These are phyloP conservation scores for Meleagris gallopavo DNA, from an alignment of 2,113 vertebrate species.

Conservation along the genomic window DNA sequence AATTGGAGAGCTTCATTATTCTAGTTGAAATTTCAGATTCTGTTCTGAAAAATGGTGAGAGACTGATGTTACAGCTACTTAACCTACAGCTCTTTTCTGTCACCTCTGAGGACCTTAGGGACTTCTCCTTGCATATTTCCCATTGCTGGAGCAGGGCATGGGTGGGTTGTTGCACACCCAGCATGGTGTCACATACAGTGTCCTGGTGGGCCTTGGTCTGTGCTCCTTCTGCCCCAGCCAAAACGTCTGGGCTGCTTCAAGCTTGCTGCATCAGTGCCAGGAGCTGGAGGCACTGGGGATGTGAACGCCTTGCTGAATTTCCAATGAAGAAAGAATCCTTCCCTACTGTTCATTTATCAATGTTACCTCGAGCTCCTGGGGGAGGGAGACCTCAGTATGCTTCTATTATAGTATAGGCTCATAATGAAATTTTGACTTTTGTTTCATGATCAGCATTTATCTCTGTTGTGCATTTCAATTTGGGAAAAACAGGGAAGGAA, in stretches of 20 bases:
- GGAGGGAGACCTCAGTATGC: not conserved
- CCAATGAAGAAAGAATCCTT: not conserved
- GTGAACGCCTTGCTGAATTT: not conserved
- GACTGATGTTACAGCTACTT: not conserved
- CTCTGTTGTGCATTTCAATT: not conserved
- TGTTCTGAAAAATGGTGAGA: not conserved
- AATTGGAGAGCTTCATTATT: not conserved
- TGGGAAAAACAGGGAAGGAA: not conserved
- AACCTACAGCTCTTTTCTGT: not conserved
- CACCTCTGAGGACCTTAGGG: not conserved
- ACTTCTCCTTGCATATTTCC: not conserved
- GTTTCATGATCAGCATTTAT: not conserved
- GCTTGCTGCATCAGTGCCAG: not conserved
- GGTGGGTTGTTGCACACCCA: too few species aligned
- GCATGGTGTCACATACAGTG: accelerated
- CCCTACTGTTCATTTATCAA: not conserved
- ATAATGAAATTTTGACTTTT: not conserved
- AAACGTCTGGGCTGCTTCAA: not conserved
- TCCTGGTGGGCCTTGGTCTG: not conserved
- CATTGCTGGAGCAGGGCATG: accelerated
- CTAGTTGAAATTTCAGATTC: not conserved
- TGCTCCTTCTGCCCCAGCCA: not conserved
- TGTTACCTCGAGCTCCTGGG: not conserved
- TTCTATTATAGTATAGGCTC: not conserved
- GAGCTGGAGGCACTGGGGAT: accelerated